Evolutionary conservation across 2,113 vertebrate genomes (phyloP).

Genomic region (Myanophis thanlyinensis): DNA sequence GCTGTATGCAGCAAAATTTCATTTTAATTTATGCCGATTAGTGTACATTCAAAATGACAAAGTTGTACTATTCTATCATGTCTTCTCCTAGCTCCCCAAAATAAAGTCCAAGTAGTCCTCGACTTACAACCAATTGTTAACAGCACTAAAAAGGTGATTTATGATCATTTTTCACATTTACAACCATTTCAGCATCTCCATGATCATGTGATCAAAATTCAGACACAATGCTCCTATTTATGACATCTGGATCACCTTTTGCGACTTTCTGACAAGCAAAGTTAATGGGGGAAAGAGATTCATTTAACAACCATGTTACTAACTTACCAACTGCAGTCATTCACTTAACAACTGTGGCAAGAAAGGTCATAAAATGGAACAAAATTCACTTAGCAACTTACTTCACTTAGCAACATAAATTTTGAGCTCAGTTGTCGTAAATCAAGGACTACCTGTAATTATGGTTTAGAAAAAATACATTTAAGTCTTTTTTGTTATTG

Average conservation of each 20-base stretch:
- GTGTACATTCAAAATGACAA: no score
- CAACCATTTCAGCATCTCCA: not conserved
- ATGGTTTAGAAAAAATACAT: not conserved
- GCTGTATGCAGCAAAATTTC: no score
- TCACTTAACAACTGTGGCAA: not conserved
- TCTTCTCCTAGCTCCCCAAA: not conserved
- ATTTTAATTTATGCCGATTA: no score
- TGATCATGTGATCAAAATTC: not conserved
- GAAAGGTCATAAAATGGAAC: not conserved
- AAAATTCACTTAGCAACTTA: not conserved
- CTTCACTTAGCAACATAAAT: not conserved
- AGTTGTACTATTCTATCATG: no score
- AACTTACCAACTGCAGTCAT: not conserved
- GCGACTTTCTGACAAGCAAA: not conserved
- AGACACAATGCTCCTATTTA: not conserved
- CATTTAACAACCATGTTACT: not conserved
- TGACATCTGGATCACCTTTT: not conserved
- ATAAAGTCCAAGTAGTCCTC: not conserved
- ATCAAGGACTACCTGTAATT: not conserved
- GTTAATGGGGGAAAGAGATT: not conserved
- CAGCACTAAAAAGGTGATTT: not conserved
- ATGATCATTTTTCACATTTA: not conserved
- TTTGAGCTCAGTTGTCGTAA: not conserved
- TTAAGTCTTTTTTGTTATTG: not conserved
- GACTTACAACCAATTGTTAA: not conserved